Percentiles rank a stretch among this genome's conserved stretches.
Conservation (phyloP, 2,797 vertebrate genomes). For the Sebastes cheni region DNA sequence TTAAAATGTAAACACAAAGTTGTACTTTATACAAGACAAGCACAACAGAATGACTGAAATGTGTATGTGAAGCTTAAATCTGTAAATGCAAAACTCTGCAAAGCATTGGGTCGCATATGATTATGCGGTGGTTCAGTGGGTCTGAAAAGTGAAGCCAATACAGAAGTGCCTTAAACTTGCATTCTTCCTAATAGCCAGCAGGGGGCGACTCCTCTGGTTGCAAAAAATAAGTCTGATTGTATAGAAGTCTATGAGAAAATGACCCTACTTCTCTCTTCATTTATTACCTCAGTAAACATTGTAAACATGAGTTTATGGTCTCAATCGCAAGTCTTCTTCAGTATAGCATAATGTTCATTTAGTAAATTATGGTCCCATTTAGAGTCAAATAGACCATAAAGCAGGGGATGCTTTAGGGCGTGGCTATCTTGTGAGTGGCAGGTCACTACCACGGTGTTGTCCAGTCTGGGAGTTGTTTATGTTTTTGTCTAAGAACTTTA, state of each 20-base stretch:
- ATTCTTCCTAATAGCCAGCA: not conserved
- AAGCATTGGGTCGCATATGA: not conserved
- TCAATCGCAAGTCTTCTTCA: too few species aligned
- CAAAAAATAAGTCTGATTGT: not conserved
- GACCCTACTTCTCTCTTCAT: not conserved
- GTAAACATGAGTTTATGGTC: too few species aligned
- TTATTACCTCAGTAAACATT: not conserved
- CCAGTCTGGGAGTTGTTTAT: too few species aligned
- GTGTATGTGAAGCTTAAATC: not conserved
- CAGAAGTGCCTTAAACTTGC: not conserved
- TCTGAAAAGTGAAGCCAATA: too few species aligned
- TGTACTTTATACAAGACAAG: not conserved
- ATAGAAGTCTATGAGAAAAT: not conserved
- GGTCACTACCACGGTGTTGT: too few species aligned
- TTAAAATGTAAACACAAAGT: not conserved
- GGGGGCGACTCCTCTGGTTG: too few species aligned
- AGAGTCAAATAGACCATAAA: too few species aligned
- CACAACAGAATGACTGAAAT: not conserved
- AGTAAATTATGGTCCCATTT: too few species aligned
- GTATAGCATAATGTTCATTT: rapidly evolving
- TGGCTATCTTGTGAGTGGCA: too few species aligned
- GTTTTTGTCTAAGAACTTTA: too few species aligned
- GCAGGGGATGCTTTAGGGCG: too few species aligned
- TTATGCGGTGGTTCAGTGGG: not conserved
- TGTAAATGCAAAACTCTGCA: not conserved